phyloP scores from a whole-genome alignment of 2,797 vertebrate genomes.

The Picus viridis region DNA sequence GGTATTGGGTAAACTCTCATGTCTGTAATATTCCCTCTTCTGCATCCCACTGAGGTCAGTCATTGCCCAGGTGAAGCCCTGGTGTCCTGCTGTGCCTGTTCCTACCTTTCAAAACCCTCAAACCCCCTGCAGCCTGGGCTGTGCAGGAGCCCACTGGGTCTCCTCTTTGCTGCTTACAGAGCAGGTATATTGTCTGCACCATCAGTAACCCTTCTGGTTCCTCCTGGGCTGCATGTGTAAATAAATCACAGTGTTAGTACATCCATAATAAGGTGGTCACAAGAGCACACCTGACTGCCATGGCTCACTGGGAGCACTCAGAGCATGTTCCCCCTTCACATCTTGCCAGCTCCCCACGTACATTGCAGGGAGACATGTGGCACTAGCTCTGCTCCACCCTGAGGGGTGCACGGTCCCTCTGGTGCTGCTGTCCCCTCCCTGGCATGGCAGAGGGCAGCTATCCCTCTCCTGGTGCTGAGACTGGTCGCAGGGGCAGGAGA shows the following conservation, averaged over 20 bases:
- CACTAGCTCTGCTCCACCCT: background rate
- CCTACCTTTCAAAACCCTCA: background rate
- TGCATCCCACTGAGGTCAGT: background rate
- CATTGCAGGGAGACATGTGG: background rate
- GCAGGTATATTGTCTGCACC: background rate
- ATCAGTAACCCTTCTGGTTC: background rate
- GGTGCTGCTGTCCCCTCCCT: background rate
- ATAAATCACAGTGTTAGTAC: background rate
- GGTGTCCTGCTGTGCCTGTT: background rate
- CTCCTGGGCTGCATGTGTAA: background rate
- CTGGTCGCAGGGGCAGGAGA: background rate
- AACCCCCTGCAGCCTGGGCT: background rate
- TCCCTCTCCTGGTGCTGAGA: rapidly evolving
- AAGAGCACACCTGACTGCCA: rapidly evolving
- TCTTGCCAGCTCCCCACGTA: rapidly evolving
- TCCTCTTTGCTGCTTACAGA: background rate
- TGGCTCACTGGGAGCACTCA: background rate
- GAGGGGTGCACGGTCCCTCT: background rate
- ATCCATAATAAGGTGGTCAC: background rate
- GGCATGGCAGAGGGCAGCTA: background rate
- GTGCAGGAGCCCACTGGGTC: background rate
- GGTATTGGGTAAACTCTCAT: background rate
- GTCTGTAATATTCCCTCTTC: background rate
- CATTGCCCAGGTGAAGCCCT: background rate
- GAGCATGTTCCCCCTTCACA: background rate